Evolutionary conservation across 2,797 vertebrate species (phyloP).

Genomic region (Rhincodon typus): DNA sequence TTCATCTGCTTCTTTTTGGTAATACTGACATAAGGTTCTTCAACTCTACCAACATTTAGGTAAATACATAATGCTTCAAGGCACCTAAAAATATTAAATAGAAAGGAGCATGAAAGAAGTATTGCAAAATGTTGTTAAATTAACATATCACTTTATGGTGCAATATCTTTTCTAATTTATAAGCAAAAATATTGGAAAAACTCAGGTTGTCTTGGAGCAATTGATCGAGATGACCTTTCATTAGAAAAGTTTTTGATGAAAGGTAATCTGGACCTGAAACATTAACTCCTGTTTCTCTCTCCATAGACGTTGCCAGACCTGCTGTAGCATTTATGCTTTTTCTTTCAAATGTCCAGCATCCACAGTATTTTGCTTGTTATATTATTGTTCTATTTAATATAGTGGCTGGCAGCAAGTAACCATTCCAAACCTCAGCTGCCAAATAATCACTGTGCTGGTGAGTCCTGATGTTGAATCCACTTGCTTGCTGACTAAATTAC

Average conservation of each 20-base stretch:
- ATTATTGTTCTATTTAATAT: not conserved
- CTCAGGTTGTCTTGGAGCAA: not conserved
- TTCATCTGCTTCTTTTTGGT: slow-evolving; percentile 88
- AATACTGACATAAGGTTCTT: slow-evolving; percentile 97
- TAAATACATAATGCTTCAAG: slow-evolving; percentile 90
- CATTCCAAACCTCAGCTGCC: not conserved
- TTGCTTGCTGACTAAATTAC: not conserved
- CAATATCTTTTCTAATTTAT: not conserved
- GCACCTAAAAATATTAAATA: slow-evolving; percentile 67
- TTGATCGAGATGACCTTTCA: not conserved
- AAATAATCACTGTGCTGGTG: not conserved
- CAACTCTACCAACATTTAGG: slow-evolving; percentile 69
- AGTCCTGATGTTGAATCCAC: not conserved
- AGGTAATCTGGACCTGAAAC: not conserved
- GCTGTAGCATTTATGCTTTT: not conserved
- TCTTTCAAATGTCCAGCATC: not conserved
- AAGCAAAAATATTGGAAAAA: not conserved
- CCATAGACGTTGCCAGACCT: too few species aligned
- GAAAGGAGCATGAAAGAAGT: slow-evolving; percentile 26
- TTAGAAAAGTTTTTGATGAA: not conserved
- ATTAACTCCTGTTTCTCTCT: too few species aligned
- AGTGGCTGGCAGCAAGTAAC: not conserved
- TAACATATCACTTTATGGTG: slow-evolving; percentile 14
- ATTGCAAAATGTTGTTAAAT: not conserved
- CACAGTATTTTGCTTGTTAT: too few species aligned